phyloP scores from a whole-genome alignment of 1,140 invertebrate species.

The Drosophila willistoni region DNA sequence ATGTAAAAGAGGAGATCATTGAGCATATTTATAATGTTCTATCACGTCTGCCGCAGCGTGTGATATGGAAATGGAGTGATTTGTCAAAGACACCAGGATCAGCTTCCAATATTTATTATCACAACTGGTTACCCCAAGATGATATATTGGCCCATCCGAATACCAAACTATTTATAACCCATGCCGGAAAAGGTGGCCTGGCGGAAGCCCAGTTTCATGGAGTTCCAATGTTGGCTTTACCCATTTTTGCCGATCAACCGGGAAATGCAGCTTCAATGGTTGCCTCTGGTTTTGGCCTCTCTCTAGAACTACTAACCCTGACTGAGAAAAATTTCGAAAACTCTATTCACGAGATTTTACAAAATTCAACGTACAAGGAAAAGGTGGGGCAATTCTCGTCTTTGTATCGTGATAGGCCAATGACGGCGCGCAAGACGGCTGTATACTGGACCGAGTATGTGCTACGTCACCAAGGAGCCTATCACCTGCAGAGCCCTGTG shows the following conservation, averaged over 20 bases:
- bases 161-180: constrained; percentile 88
- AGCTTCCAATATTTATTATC: constrained; percentile 84
- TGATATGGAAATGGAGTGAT: constrained; percentile 84
- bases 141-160: constrained; percentile 85
- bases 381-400: constrained; percentile 47
- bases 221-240: constrained; percentile 84
- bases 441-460: constrained; percentile 83
- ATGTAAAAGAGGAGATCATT: constrained; percentile 80
- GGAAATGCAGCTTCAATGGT: constrained; percentile 50
- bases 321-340: constrained; percentile 79
- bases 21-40: constrained; percentile 83
- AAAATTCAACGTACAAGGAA: constrained; percentile 54
- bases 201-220: constrained; percentile 84
- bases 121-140: constrained; percentile 86
- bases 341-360: constrained; percentile 42
- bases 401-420: constrained; percentile 67
- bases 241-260: constrained; percentile 81
- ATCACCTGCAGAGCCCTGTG: constrained; percentile 54
- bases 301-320: constrained; percentile 81
- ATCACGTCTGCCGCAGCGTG: constrained; percentile 76
- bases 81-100: constrained; percentile 71
- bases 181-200: constrained; percentile 86
- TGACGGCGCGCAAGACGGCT: constrained; percentile 70
- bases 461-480: constrained; percentile 82
- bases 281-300: constrained; percentile 62